Evolutionary conservation across 2,888 invertebrate genomes (phyloP).

Genomic region (Lathronympha strigana): DNA sequence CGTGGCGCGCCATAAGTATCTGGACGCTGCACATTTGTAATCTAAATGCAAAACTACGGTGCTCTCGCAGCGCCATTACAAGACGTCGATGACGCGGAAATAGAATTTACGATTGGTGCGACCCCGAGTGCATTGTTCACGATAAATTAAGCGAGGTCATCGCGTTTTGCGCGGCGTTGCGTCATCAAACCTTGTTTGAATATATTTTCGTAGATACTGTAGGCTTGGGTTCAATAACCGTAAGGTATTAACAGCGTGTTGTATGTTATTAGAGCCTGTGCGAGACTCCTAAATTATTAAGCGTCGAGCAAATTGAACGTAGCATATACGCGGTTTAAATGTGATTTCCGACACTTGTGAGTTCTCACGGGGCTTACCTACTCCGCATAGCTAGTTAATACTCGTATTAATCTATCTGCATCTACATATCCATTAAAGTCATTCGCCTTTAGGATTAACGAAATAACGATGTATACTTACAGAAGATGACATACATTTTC

Average conservation of each 20-base stretch:
- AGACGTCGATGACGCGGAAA: slow-evolving; percentile 71
- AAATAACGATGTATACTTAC: background rate
- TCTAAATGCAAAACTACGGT: slow-evolving; percentile 62
- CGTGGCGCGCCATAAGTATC: slow-evolving; percentile 59
- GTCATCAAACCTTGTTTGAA: slow-evolving; percentile 69
- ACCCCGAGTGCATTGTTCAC: slow-evolving; percentile 54
- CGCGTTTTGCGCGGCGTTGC: slow-evolving; percentile 58
- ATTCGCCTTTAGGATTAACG: background rate
- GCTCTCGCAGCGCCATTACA: slow-evolving; percentile 52
- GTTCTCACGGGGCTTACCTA: slow-evolving; percentile 68
- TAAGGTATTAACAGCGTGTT: slow-evolving; percentile 65
- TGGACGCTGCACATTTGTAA: slow-evolving; percentile 55
- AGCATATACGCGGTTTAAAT: slow-evolving; percentile 54
- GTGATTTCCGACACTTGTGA: slow-evolving; percentile 69
- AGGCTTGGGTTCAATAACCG: slow-evolving; percentile 62
- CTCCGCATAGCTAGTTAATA: slow-evolving; percentile 52
- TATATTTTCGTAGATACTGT: slow-evolving; percentile 57
- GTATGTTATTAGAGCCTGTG: slow-evolving; percentile 67
- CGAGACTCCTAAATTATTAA: slow-evolving; percentile 70
- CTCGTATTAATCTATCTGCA: slow-evolving; percentile 48
- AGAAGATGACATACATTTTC: background rate
- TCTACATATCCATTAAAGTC: background rate
- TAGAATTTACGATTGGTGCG: slow-evolving; percentile 68
- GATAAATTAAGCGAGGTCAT: slow-evolving; percentile 71
- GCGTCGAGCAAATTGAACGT: slow-evolving; percentile 52